Percentiles rank a stretch among this genome's conserved stretches.
Conservation (phyloP, 2,888 invertebrate genomes). For the Noctuana brunneofusca region DNA sequence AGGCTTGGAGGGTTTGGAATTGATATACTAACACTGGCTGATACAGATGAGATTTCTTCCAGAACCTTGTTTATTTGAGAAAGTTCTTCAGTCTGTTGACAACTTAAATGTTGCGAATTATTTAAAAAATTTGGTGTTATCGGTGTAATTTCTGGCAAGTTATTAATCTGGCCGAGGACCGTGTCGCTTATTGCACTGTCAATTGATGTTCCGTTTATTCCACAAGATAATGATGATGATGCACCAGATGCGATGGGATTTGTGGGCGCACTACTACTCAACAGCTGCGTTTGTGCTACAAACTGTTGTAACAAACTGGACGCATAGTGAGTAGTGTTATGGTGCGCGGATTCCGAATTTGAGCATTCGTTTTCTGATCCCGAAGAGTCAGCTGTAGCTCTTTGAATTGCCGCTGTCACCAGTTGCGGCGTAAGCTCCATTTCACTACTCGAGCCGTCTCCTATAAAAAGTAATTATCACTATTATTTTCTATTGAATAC, state of each 20-base stretch:
- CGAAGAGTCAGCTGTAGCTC: slow-evolving; percentile 86
- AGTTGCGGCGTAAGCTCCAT: slow-evolving; percentile 89
- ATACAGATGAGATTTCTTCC: slow-evolving; percentile 74
- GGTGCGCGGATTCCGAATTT: slow-evolving; percentile 78
- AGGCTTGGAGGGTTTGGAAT: slow-evolving; percentile 70
- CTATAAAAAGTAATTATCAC: slow-evolving; percentile 52
- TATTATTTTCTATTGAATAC: not conserved
- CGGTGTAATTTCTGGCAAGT: slow-evolving; percentile 64
- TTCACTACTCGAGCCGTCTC: slow-evolving; percentile 87
- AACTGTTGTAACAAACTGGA: slow-evolving; percentile 91
- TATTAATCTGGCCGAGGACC: slow-evolving; percentile 71
- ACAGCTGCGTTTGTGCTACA: slow-evolving; percentile 89
- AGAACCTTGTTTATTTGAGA: slow-evolving; percentile 77
- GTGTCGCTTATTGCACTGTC: slow-evolving; percentile 69
- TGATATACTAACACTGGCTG: slow-evolving; percentile 66
- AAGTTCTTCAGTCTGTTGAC: slow-evolving; percentile 77
- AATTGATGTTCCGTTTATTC: slow-evolving; percentile 56
- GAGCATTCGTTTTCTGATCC: slow-evolving; percentile 88
- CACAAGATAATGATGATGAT: slow-evolving; percentile 54
- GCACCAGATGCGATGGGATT: slow-evolving; percentile 58
- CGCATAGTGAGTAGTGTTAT: slow-evolving; percentile 85
- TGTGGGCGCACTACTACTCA: slow-evolving; percentile 78
- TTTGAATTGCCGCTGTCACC: slow-evolving; percentile 89
- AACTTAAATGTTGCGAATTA: slow-evolving; percentile 69
- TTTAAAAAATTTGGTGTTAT: slow-evolving; percentile 66